A percentile compares a stretch with the other conserved stretches of the same genome.
Conservation (phyloP, 2,888 invertebrate species). For the Drosophila mercatorum region DNA sequence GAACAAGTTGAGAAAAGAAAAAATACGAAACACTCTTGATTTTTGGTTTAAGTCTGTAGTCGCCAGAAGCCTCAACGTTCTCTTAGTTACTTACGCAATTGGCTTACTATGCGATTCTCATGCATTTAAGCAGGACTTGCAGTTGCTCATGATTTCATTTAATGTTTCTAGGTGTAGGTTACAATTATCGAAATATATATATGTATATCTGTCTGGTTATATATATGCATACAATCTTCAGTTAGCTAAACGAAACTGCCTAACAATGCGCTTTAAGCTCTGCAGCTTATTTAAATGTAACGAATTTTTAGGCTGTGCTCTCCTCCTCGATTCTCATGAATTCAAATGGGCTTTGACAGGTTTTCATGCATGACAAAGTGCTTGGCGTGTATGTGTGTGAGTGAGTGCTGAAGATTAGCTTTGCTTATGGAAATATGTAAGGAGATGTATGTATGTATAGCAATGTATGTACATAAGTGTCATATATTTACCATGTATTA, state of each 20-base stretch:
- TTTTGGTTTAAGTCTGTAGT: too few species aligned
- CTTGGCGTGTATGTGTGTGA: not conserved
- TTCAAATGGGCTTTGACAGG: not conserved
- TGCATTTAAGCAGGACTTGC: too few species aligned
- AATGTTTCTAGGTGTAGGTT: too few species aligned
- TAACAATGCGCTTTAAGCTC: not conserved
- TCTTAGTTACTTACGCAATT: too few species aligned
- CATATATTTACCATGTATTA: not conserved
- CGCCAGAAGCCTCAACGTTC: too few species aligned
- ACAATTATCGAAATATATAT: not conserved
- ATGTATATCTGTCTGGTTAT: not conserved
- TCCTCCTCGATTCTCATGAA: conserved; percentile 8
- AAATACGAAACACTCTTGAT: too few species aligned
- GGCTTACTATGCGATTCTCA: too few species aligned
- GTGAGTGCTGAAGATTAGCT: not conserved
- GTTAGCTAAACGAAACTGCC: not conserved
- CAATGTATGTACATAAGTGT: not conserved
- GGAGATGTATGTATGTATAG: not conserved
- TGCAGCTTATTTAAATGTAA: not conserved
- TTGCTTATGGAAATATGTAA: not conserved
- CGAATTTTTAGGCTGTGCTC: not conserved
- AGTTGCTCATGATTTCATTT: too few species aligned
- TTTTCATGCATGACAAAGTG: not conserved
- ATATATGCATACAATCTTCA: not conserved
- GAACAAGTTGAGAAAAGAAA: too few species aligned